A percentile compares a stretch with the other conserved stretches of the same genome.
Conservation (phyloP, 2,888 invertebrate species). For the Meandrusa payeni region DNA sequence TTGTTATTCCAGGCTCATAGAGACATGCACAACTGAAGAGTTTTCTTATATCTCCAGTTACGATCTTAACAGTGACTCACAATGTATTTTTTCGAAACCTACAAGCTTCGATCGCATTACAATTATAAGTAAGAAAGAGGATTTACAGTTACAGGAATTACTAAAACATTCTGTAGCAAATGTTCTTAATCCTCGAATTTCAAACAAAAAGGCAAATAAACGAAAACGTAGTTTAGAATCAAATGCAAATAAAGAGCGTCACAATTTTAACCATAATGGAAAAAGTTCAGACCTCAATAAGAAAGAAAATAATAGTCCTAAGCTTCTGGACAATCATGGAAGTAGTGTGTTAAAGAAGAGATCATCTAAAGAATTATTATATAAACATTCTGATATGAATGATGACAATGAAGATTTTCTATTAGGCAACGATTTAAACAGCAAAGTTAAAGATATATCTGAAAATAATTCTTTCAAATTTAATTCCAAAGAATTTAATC, state of each 20-base stretch:
- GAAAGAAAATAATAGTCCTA: neutral
- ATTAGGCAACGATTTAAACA: constrained; percentile 1
- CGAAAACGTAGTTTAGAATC: neutral
- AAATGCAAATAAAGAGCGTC: neutral
- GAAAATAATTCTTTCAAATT: neutral
- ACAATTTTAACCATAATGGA: neutral
- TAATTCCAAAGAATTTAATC: no score
- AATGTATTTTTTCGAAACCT: constrained; percentile 41
- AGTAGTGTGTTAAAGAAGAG: neutral
- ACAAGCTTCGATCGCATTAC: constrained; percentile 64
- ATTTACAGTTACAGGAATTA: constrained; percentile 28
- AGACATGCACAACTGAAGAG: constrained; percentile 60
- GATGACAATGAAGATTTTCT: constrained; percentile 1
- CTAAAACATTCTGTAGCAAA: neutral
- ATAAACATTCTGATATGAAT: neutral
- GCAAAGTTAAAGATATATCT: neutral
- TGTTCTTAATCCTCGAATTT: constrained; percentile 9
- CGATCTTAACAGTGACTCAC: constrained; percentile 43
- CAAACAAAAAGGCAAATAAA: constrained; percentile 1
- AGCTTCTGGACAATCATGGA: neutral
- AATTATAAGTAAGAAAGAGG: constrained; percentile 54
- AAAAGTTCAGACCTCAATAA: neutral
- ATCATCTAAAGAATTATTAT: neutral
- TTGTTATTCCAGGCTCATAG: constrained; percentile 48
- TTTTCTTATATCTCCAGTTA: constrained; percentile 59